These are phyloP conservation scores for Heliothis peltigera DNA, from an alignment of 2,888 invertebrate species.

Conservation along the genomic window DNA sequence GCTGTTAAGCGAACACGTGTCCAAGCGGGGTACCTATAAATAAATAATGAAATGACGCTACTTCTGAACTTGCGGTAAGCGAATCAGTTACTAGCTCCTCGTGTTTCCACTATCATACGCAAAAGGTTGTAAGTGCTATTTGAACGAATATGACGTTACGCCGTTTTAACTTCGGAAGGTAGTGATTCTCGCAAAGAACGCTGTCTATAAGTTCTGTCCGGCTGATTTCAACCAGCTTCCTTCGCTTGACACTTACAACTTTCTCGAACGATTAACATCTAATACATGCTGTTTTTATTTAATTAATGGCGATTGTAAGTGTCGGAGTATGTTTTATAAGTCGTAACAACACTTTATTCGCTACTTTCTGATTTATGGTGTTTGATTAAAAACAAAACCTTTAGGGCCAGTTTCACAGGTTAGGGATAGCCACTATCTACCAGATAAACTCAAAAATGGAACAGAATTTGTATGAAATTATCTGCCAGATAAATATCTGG, in stretches of 20 bases:
- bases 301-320: constrained; percentile 36
- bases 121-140: too few relatives aligned
- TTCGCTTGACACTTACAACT: constrained; percentile 44
- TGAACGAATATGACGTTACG: too few relatives aligned
- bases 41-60: constrained; percentile 8
- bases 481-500: too few relatives aligned
- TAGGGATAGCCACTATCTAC: too few relatives aligned
- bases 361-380: constrained; percentile 4
- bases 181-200: constrained; percentile 27
- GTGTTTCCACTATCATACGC: constrained; percentile 2
- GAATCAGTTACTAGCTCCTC: constrained; percentile 18
- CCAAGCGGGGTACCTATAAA: constrained; percentile 3
- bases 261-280: constrained; percentile 45
- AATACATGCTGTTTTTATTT: constrained; percentile 47
- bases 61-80: constrained; percentile 16
- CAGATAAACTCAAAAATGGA: too few relatives aligned
- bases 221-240: constrained; percentile 43
- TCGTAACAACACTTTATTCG: constrained; percentile 16
- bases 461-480: too few relatives aligned
- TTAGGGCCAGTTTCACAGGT: too few relatives aligned
- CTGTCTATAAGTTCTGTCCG: constrained; percentile 28
- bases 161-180: too few relatives aligned
- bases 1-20: neutral
- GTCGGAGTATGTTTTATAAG: constrained; percentile 17
- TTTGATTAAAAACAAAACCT: too few relatives aligned